Conservation (phyloP, 2,888 invertebrate genomes). For the Epirrhoe tristata region DNA sequence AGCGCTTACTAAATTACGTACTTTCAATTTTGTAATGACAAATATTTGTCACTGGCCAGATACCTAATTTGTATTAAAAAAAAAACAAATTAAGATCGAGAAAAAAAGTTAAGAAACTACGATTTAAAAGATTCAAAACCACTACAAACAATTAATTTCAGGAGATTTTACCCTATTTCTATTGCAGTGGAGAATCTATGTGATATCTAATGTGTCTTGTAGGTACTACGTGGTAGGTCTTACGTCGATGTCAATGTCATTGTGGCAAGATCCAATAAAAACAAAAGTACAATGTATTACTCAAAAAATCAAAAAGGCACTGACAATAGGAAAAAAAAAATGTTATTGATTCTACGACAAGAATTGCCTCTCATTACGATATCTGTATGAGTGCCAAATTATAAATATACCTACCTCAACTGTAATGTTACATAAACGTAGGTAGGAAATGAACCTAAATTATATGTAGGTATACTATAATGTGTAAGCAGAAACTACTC, state of each 20-base stretch:
- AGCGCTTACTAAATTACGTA: too few species aligned
- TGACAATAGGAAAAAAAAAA: too few species aligned
- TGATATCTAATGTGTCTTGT: slow-evolving; percentile 67
- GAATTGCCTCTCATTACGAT: too few species aligned
- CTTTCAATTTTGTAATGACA: background rate
- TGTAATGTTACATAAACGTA: too few species aligned
- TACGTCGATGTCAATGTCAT: slow-evolving; percentile 27
- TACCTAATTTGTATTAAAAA: background rate
- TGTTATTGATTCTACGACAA: too few species aligned
- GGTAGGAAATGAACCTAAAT: too few species aligned
- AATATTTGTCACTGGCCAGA: background rate
- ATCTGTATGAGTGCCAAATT: too few species aligned
- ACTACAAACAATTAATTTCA: slow-evolving; percentile 47
- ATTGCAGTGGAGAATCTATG: slow-evolving; percentile 74
- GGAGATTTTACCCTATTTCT: slow-evolving; percentile 63
- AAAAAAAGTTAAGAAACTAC: background rate
- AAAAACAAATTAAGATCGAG: background rate
- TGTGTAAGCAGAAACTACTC: background rate
- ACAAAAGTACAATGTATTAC: background rate
- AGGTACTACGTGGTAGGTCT: slow-evolving; percentile 62
- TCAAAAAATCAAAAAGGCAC: too few species aligned
- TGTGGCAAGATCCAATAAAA: slow-evolving; percentile 33
- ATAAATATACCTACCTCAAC: too few species aligned
- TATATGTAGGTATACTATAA: too few species aligned
- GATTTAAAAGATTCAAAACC: background rate